Evolutionary conservation across 2,113 vertebrate genomes (phyloP), one percentile per base, ranked within the genome.

Genomic region (Chaenogobius annularis): DNA sequence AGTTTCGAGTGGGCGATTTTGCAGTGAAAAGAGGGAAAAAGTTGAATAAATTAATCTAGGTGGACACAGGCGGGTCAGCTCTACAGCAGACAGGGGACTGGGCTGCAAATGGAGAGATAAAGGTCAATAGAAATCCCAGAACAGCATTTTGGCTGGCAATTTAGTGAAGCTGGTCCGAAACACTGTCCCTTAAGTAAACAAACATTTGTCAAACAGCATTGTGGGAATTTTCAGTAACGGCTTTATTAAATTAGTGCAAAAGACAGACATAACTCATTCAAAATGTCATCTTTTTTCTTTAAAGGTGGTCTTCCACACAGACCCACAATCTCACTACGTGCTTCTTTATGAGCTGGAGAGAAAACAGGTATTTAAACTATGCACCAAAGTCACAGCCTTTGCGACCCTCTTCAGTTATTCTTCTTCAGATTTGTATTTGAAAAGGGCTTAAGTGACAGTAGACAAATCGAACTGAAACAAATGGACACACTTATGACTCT

Each of bases 231-330:
- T 94, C 92, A 92, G 91, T 93, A 93, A 94, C 92, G 72, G 90
- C 89, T 94, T 94, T 94, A 94, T 94, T 94, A 94, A 94, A 93
- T 94, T 93, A 94, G 93, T 94, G 93, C 93, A 94, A 94, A 94
- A 94, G 92, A 94, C 92, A 94, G 89, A 94, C 90, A 82, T 78
- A 91, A 94, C 90, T 93, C 91, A 92, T 93, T 94, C 92, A 93
- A 90, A 91, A 93, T 89, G 86, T 92, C 90, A 92, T 89, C 78
- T 85, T 92, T 92, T 93, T 78, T 61, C 58, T 61, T 87, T 89
- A 73, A 88, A 63, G 72, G 87, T 88, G 84, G 75, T 84, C 89
- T 84, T 83, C 70, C 76, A 75, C 80, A 87, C 67, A 59, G 85
- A 83, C 86, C 78, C 88, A 87, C 69, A 82, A 74, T 79, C 62